These are phyloP conservation scores for Linurgus olivaceus DNA, from an alignment of 2,797 vertebrate genomes.

Conservation along the genomic window DNA sequence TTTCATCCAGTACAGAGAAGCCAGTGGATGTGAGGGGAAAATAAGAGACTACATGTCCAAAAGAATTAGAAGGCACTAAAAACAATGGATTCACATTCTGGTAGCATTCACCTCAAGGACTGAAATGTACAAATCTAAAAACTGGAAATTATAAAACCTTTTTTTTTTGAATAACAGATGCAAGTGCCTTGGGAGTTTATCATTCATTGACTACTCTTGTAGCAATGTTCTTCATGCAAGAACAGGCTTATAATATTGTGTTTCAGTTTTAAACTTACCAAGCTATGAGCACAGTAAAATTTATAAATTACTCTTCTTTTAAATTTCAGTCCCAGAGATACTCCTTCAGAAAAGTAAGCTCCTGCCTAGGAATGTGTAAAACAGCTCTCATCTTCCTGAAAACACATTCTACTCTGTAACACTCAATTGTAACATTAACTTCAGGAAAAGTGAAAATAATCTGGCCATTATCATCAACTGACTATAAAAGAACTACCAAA, in stretches of 20 bases:
- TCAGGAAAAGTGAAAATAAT: neutral
- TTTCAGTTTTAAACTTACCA: neutral
- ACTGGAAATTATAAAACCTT: neutral
- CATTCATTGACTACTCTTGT: neutral
- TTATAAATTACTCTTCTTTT: neutral
- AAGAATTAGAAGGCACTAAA: neutral
- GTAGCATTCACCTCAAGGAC: neutral
- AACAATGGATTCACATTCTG: neutral
- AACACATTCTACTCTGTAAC: neutral
- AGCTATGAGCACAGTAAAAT: neutral
- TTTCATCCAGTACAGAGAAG: neutral
- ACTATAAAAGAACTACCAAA: neutral
- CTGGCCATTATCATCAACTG: neutral
- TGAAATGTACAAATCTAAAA: neutral
- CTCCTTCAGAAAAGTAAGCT: neutral
- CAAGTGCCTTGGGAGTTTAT: neutral
- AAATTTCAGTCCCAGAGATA: neutral
- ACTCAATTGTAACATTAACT: neutral
- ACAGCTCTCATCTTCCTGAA: neutral
- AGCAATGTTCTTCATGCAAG: neutral
- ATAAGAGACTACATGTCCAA: neutral
- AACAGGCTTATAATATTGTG: neutral
- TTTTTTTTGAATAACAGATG: rapidly evolving
- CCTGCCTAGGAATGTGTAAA: neutral
- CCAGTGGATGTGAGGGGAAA: neutral